phyloP scores from a whole-genome alignment of 1,140 invertebrate genomes.

The Ceratitis capitata region DNA sequence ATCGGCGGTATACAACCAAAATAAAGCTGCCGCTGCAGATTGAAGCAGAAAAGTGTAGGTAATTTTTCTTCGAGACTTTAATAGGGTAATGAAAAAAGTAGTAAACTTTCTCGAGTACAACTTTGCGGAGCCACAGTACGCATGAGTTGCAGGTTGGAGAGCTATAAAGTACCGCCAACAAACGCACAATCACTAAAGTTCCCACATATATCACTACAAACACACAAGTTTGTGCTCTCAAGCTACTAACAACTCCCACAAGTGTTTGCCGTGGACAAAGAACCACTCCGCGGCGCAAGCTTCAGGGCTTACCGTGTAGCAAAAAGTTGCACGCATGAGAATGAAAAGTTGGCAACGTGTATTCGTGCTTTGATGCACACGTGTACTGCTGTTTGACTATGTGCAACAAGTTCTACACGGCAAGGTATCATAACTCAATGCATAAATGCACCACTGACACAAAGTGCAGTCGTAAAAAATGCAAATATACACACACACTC shows the following conservation, averaged over 20 bases:
- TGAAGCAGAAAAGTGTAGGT: conserved; percentile 25
- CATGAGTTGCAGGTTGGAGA: background rate
- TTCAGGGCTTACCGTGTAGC: background rate
- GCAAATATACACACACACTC: background rate
- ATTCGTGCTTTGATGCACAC: background rate
- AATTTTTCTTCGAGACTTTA: conserved; percentile 36
- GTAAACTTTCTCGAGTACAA: conserved; percentile 3
- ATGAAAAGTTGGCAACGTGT: conserved; percentile 5
- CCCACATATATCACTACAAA: background rate
- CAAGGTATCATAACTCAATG: conserved; percentile 19
- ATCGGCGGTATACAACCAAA: background rate
- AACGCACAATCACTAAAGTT: background rate
- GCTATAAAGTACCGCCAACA: background rate
- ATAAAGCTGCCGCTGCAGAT: background rate
- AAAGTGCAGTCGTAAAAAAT: conserved; percentile 25
- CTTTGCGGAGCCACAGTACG: background rate
- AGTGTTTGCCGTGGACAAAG: no score
- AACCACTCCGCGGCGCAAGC: background rate
- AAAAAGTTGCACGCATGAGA: background rate
- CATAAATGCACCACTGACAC: conserved; percentile 23
- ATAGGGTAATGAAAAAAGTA: conserved; percentile 20
- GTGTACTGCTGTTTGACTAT: background rate
- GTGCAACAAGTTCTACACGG: conserved; percentile 10
- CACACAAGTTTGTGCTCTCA: background rate
- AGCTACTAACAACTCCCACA: conserved; percentile 20